A percentile compares a stretch with the other conserved stretches of the same genome.
Conservation (phyloP, 2,888 invertebrate species). For the Sphinx pinastri region DNA sequence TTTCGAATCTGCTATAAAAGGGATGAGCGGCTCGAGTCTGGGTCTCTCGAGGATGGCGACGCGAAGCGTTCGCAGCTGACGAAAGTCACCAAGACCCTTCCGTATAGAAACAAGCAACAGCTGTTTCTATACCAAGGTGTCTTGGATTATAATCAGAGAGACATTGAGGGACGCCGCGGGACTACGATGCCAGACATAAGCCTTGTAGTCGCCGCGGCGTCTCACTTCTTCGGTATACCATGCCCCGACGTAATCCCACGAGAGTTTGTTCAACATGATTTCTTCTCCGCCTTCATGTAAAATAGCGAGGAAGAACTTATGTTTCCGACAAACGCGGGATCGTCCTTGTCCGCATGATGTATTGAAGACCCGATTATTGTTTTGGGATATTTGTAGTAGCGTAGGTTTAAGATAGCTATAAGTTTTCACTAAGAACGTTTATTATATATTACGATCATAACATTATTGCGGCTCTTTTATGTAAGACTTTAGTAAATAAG, state of each 20-base stretch:
- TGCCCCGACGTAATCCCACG: not conserved
- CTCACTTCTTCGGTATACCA: not conserved
- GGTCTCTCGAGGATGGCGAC: not conserved
- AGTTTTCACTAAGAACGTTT: no score
- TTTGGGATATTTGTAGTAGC: no score
- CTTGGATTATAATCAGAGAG: not conserved
- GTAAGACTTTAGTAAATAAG: no score
- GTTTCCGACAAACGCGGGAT: not conserved
- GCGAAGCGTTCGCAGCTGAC: not conserved
- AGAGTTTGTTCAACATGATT: not conserved
- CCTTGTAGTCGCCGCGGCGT: not conserved
- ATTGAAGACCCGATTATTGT: not conserved
- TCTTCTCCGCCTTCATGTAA: not conserved
- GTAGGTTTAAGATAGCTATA: no score
- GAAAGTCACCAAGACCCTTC: constrained; percentile 6
- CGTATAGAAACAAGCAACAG: not conserved
- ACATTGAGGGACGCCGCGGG: not conserved
- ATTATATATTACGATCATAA: no score
- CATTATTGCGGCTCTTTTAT: no score
- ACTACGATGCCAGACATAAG: not conserved
- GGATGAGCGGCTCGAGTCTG: not conserved
- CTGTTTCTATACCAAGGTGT: constrained; percentile 2
- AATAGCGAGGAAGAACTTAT: no score
- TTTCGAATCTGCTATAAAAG: not conserved
- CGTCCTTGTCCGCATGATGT: not conserved